A percentile compares a stretch with the other conserved stretches of the same genome.
Evolutionary conservation across 2,888 invertebrate species (phyloP).

Genomic region (Zelleria hepariella): DNA sequence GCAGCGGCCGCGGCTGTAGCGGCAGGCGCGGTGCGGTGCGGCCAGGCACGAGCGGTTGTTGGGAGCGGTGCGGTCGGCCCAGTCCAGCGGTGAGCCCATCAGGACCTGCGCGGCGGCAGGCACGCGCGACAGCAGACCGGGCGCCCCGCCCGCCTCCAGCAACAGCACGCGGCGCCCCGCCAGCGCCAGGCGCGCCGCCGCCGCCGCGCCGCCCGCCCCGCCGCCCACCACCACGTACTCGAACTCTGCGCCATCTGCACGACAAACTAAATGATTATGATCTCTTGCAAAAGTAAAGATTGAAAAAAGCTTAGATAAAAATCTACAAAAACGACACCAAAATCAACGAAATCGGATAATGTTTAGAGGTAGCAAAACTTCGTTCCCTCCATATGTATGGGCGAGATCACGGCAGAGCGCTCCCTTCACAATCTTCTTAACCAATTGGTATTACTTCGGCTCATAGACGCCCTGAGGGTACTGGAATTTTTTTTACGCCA

Average conservation of each 20-base stretch:
- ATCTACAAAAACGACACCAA: neutral
- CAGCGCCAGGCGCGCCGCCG: conserved; percentile 32
- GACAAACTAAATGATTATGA: neutral
- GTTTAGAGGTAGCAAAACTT: neutral
- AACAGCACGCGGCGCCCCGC: conserved; percentile 36
- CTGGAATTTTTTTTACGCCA: too few species aligned
- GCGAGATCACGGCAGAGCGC: neutral
- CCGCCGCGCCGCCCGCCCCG: conserved; percentile 41
- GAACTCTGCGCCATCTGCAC: conserved; percentile 33
- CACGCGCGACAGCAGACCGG: conserved; percentile 26
- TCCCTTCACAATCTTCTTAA: too few species aligned
- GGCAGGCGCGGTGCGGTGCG: conserved; percentile 26
- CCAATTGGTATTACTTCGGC: too few species aligned
- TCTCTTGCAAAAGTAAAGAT: neutral
- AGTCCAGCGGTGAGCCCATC: conserved; percentile 32
- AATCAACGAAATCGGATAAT: neutral
- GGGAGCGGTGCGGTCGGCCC: conserved; percentile 35
- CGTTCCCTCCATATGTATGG: neutral
- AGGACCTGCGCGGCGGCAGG: conserved; percentile 26
- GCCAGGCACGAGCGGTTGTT: conserved; percentile 43
- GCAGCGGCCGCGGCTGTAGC: conserved; percentile 38
- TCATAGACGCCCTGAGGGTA: too few species aligned
- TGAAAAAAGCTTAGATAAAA: neutral
- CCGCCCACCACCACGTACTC: conserved; percentile 68
- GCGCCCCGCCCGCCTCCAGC: conserved; percentile 36